phyloP scores from a whole-genome alignment of 1,140 invertebrate genomes.

The Atta cephalotes region DNA sequence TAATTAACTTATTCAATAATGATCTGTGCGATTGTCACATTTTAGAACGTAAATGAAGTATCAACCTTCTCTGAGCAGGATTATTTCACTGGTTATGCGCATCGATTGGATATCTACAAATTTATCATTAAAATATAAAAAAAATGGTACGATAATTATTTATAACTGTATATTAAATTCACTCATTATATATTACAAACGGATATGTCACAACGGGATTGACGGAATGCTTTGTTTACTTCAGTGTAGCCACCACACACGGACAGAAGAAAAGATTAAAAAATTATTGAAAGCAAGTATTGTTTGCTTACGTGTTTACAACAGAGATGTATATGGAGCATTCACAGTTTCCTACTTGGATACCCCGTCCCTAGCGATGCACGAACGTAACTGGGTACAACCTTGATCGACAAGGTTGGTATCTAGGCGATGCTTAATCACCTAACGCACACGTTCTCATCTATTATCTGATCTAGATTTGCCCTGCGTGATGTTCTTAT shows the following conservation, averaged over 20 bases:
- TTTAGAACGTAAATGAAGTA: neutral
- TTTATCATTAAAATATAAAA: neutral
- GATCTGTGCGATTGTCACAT: neutral
- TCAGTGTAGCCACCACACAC: constrained; percentile 50
- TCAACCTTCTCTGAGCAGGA: neutral
- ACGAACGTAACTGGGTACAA: neutral
- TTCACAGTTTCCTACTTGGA: neutral
- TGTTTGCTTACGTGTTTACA: neutral
- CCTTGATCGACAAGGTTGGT: constrained; percentile 62
- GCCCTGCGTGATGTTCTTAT: constrained; percentile 68
- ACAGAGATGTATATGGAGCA: too few relatives aligned
- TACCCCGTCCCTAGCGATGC: too few relatives aligned
- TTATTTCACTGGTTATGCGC: neutral
- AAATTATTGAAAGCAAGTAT: neutral
- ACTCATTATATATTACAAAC: too few relatives aligned
- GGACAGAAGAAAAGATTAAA: neutral
- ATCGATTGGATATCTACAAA: neutral
- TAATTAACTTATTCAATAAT: neutral
- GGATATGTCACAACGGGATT: neutral
- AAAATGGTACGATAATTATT: neutral
- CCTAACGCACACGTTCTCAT: constrained; percentile 51
- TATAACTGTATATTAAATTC: neutral
- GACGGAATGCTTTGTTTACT: constrained; percentile 43
- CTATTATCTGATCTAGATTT: constrained; percentile 79
- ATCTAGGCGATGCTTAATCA: constrained; percentile 39